A percentile compares a stretch with the other conserved stretches of the same genome.
These are phyloP conservation scores for Pomacea maculata DNA, from an alignment of 1,140 invertebrate genomes.

Conservation along the genomic window DNA sequence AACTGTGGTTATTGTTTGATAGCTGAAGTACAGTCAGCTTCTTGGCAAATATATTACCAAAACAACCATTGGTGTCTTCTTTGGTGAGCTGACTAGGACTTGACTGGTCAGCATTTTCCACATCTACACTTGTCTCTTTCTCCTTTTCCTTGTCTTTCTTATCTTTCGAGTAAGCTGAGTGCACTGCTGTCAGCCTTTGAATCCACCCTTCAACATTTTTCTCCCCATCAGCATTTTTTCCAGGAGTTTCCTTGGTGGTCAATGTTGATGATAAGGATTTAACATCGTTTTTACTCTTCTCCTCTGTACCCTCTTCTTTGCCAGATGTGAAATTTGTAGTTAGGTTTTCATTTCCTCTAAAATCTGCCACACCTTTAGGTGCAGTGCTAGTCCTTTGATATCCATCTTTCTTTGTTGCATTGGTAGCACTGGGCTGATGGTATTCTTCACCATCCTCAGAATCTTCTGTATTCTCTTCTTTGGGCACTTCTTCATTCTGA, in stretches of 20 bases:
- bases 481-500: no score
- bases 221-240: constrained; percentile 17
- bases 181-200: neutral
- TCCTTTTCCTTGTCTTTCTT: constrained; percentile 7
- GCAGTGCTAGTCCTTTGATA: no score
- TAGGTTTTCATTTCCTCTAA: no score
- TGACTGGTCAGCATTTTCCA: constrained; percentile 11
- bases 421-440: no score
- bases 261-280: constrained; percentile 22
- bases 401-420: no score
- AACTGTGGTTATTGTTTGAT: neutral
- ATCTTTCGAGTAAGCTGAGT: neutral
- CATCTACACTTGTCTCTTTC: neutral
- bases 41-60: constrained; percentile 39
- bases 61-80: constrained; percentile 34
- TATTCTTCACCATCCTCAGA: no score
- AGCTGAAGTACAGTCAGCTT: constrained; percentile 26
- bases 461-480: no score
- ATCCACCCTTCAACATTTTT: constrained; percentile 13
- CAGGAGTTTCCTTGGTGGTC: constrained; percentile 18
- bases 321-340: no score
- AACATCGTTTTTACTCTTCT: no score
- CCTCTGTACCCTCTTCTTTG: no score
- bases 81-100: constrained; percentile 20
- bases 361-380: no score